Evolutionary conservation across 2,113 vertebrate genomes (phyloP).

Genomic region (Syngnathus scovelli): DNA sequence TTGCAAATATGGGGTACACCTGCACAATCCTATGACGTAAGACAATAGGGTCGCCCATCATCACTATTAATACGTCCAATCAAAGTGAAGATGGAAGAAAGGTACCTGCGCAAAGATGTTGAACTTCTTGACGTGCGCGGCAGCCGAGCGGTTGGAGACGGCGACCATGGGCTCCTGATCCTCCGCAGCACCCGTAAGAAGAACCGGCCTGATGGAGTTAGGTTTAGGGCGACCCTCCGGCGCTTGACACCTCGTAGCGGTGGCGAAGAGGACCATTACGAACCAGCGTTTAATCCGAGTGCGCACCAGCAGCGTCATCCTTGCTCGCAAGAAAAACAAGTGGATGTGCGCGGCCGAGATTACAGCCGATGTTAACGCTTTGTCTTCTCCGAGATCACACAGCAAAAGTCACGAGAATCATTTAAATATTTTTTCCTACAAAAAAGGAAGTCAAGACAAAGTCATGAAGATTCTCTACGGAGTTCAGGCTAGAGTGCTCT

Average conservation of each 20-base stretch:
- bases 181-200: constrained; percentile 30
- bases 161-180: constrained; percentile 78
- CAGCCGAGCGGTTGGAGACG: constrained; percentile 74
- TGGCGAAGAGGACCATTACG: constrained; percentile 79
- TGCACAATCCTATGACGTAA: not conserved
- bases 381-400: not conserved
- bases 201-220: constrained; percentile 89
- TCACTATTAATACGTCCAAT: not conserved
- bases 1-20: not conserved
- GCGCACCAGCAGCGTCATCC: constrained; percentile 72
- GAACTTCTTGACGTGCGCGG: constrained; percentile 78
- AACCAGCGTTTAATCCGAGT: constrained; percentile 79
- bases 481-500: not conserved
- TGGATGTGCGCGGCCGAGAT: not conserved
- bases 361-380: not conserved
- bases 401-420: not conserved
- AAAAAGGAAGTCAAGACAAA: not conserved
- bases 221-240: constrained; percentile 77
- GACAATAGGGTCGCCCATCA: not conserved
- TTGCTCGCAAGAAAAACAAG: constrained; percentile 20
- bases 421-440: not conserved
- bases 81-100: not conserved
- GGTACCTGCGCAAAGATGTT: constrained; percentile 81
- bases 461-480: constrained; percentile 18
- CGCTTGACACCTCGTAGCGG: constrained; percentile 77